phyloP scores from a whole-genome alignment of 2,113 vertebrate genomes.

The Tragulus kanchil region DNA sequence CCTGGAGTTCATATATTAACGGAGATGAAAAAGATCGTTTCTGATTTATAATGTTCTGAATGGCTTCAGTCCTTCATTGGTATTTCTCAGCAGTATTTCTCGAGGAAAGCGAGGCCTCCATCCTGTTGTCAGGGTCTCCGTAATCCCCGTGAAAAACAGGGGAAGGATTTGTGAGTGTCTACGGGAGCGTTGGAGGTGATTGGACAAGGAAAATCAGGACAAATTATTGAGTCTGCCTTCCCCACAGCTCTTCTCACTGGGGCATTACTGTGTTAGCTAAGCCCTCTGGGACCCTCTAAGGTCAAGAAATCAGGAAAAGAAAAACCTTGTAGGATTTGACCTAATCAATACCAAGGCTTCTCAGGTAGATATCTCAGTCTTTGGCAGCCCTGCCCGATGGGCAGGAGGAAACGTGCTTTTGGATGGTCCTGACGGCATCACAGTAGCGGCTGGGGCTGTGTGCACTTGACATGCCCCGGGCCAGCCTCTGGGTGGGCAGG shows the following conservation, averaged over 20 bases:
- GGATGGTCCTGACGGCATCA: neutral
- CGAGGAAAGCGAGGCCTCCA: neutral
- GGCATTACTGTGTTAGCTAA: slow-evolving; percentile 22
- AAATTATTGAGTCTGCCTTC: slow-evolving; percentile 57
- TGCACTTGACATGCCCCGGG: fast-evolving
- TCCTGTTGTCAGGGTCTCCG: slow-evolving; percentile 48
- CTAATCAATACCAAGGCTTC: slow-evolving; percentile 21
- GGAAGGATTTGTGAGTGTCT: slow-evolving; percentile 16
- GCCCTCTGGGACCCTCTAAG: slow-evolving; percentile 6
- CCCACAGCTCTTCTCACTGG: neutral
- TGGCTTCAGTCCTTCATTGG: slow-evolving; percentile 1
- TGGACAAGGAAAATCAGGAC: slow-evolving; percentile 51
- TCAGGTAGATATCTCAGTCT: neutral
- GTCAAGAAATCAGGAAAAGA: slow-evolving; percentile 56
- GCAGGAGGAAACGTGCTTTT: neutral
- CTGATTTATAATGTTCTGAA: slow-evolving; percentile 49
- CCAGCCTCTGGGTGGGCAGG: neutral
- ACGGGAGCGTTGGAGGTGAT: slow-evolving; percentile 24
- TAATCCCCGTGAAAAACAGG: slow-evolving; percentile 37
- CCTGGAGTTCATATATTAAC: slow-evolving; percentile 53
- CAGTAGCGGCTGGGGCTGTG: fast-evolving
- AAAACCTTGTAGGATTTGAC: slow-evolving; percentile 30
- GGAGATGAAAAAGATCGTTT: slow-evolving; percentile 55
- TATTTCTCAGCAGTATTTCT: slow-evolving; percentile 56
- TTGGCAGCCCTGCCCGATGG: neutral